phyloP scores from a whole-genome alignment of 2,113 vertebrate species.

The Oncorhynchus clarkii region DNA sequence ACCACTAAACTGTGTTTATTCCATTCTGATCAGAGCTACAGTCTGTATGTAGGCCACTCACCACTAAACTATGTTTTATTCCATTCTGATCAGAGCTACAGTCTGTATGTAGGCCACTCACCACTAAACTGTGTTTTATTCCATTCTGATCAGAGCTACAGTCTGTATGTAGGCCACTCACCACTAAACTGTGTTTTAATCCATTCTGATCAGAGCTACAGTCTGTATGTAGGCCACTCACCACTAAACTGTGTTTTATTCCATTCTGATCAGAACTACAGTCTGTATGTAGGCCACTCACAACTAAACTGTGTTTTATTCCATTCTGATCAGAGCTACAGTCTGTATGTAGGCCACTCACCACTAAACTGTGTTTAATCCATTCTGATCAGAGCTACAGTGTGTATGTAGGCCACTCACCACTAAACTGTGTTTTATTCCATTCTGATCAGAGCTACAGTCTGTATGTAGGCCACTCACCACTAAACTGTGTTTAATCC shows the following conservation, averaged over 20 bases:
- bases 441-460: background rate
- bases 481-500: background rate
- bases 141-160: background rate
- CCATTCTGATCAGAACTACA: too few species aligned
- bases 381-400: background rate
- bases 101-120: background rate
- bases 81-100: background rate
- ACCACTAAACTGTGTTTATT: background rate
- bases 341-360: background rate
- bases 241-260: background rate
- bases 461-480: too few species aligned
- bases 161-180: background rate
- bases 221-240: too few species aligned
- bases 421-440: background rate
- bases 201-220: too few species aligned
- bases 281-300: background rate
- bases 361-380: background rate
- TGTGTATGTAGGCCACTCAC: too few species aligned
- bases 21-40: background rate
- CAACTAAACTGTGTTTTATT: background rate
- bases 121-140: background rate
- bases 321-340: background rate
- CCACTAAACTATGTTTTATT: background rate
- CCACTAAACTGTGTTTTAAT: background rate
- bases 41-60: background rate